Conservation (phyloP, 1,140 invertebrate species). For the Caenorhabditis brenneri region DNA sequence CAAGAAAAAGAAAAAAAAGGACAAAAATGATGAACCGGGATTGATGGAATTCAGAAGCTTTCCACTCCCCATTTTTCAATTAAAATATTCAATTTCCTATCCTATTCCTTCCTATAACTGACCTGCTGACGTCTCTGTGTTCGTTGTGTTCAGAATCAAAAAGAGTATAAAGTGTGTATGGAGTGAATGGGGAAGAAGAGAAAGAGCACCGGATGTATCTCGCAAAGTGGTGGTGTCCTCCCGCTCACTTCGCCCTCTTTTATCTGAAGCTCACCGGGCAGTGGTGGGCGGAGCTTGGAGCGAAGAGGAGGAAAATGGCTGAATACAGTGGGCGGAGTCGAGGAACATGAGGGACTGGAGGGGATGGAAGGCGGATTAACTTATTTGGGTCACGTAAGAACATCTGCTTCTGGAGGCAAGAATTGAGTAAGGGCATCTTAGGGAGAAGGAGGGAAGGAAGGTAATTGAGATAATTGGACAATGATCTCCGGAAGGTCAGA, state of each 20-base stretch:
- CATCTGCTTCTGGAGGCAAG: neutral
- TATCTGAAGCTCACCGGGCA: no score
- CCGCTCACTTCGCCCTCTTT: no score
- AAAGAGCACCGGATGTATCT: no score
- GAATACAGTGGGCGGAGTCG: neutral
- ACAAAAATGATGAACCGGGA: neutral
- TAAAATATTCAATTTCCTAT: no score
- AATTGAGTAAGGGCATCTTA: neutral
- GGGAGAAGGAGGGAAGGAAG: neutral
- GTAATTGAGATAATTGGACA: neutral
- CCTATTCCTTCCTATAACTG: no score
- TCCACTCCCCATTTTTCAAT: no score
- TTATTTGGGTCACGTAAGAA: neutral
- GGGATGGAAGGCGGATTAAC: neutral
- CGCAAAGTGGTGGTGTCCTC: no score
- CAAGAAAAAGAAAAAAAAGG: neutral
- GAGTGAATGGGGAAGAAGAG: no score
- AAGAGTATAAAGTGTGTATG: no score
- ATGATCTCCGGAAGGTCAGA: neutral
- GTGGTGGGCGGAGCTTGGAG: neutral
- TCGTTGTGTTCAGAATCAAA: no score
- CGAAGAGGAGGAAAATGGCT: neutral
- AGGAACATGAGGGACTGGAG: neutral
- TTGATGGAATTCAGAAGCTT: no score
- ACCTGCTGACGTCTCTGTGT: no score